These are phyloP conservation scores for Pseudanteris insignis DNA, from an alignment of 2,888 invertebrate species.

Conservation along the genomic window DNA sequence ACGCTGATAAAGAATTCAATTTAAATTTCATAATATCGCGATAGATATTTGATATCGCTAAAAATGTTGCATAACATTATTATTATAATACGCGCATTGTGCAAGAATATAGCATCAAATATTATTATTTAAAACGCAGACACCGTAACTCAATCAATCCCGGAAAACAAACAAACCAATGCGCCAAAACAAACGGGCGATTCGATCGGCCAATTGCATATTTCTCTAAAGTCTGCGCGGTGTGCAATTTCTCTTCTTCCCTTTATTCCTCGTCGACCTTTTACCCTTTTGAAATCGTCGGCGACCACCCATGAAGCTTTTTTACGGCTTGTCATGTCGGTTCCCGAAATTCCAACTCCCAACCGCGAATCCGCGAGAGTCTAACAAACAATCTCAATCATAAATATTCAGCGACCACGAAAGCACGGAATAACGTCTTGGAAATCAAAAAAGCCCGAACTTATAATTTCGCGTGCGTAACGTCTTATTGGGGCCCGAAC, in stretches of 20 bases:
- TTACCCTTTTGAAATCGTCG: slow-evolving; percentile 38
- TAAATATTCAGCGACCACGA: slow-evolving; percentile 14
- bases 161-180: neutral
- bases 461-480: slow-evolving; percentile 27
- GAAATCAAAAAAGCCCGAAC: slow-evolving; percentile 12
- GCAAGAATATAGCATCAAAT: too few relatives aligned
- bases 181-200: slow-evolving; percentile 2
- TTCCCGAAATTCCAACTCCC: slow-evolving; percentile 33
- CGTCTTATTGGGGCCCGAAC: slow-evolving; percentile 6
- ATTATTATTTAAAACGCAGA: too few relatives aligned
- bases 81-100: too few relatives aligned
- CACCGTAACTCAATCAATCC: too few relatives aligned
- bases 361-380: slow-evolving; percentile 30
- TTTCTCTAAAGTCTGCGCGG: slow-evolving; percentile 22
- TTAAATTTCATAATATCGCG: too few relatives aligned
- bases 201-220: slow-evolving; percentile 23
- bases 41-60: too few relatives aligned
- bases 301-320: slow-evolving; percentile 43
- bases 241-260: slow-evolving; percentile 28
- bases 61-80: too few relatives aligned
- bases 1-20: too few relatives aligned
- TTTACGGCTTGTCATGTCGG: slow-evolving; percentile 37
- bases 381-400: slow-evolving; percentile 23
- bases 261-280: slow-evolving; percentile 41
- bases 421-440: neutral